phyloP scores from a whole-genome alignment of 2,113 vertebrate genomes.

The Nymphicus hollandicus region DNA sequence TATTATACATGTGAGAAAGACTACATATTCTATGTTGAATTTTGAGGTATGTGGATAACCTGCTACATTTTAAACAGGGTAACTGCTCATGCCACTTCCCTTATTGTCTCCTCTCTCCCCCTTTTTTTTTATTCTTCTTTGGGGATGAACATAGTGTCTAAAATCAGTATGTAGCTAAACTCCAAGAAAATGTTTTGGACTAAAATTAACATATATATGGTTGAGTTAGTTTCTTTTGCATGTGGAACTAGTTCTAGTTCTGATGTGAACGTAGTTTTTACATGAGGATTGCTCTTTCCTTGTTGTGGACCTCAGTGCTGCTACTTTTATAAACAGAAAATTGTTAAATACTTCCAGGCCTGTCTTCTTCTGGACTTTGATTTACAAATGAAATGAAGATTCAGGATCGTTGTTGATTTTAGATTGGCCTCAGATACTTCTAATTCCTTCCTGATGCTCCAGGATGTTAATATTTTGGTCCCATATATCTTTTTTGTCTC shows the following conservation, averaged over 20 bases:
- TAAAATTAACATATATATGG: background rate
- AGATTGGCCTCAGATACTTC: background rate
- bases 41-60: background rate
- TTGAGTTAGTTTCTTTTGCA: background rate
- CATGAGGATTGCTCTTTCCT: background rate
- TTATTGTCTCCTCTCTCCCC: background rate
- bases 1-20: background rate
- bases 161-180: background rate
- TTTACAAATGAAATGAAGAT: background rate
- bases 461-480: background rate
- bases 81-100: rapidly evolving
- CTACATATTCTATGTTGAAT: background rate
- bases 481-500: background rate
- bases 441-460: background rate
- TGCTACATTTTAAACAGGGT: background rate
- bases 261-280: background rate
- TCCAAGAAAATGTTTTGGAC: background rate
- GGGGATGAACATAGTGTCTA: background rate
- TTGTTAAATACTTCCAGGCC: background rate
- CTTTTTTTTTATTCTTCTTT: background rate
- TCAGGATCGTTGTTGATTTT: background rate
- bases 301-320: background rate
- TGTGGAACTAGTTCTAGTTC: background rate
- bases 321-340: background rate
- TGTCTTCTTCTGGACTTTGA: background rate